These are phyloP conservation scores for Todus mexicanus DNA, from an alignment of 2,797 vertebrate species.

Conservation along the genomic window DNA sequence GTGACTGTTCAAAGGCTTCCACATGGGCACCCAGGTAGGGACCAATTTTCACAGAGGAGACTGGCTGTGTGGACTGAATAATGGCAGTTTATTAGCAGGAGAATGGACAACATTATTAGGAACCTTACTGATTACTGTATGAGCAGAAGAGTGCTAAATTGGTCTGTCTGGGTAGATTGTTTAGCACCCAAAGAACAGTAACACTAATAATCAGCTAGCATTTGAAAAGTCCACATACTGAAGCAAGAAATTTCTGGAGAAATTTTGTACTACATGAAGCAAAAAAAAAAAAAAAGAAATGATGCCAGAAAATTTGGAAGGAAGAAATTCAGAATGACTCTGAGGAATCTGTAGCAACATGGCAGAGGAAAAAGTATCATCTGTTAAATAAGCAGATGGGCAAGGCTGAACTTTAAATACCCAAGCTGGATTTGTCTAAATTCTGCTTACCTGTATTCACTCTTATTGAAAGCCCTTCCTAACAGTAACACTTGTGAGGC, in stretches of 20 bases:
- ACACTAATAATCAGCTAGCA: neutral
- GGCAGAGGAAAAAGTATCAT: neutral
- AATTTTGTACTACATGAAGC: neutral
- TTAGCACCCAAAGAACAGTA: neutral
- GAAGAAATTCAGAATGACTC: neutral
- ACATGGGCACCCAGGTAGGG: neutral
- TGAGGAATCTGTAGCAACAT: neutral
- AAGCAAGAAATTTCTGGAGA: neutral
- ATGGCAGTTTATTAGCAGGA: neutral
- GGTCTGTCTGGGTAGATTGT: neutral
- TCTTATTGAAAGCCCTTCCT: neutral
- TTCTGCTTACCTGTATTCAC: neutral
- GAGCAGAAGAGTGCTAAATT: neutral
- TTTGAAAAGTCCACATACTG: neutral
- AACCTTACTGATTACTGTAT: neutral
- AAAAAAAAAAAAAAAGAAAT: neutral
- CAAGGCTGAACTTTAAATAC: neutral
- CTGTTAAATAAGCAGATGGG: neutral
- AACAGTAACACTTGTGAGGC: neutral
- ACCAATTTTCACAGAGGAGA: neutral
- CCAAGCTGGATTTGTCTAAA: neutral
- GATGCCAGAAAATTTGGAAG: neutral
- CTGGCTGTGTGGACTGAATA: neutral
- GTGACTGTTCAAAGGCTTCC: neutral
- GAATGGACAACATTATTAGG: neutral